These are phyloP conservation scores for Nipponacmea schrenckii DNA, from an alignment of 2,888 invertebrate genomes.

Conservation along the genomic window DNA sequence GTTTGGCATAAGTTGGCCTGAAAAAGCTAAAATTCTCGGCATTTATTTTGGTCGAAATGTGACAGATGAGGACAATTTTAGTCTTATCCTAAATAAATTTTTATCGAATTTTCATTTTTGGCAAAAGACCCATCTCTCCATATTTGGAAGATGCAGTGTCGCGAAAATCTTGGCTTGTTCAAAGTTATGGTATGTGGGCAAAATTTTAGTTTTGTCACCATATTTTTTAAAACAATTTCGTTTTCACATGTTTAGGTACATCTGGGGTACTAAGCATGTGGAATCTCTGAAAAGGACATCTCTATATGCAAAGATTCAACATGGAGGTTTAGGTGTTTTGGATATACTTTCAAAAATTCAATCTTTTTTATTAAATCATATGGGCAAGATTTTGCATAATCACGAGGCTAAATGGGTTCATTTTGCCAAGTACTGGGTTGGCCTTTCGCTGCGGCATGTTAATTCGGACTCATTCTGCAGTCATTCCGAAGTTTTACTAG, in stretches of 20 bases:
- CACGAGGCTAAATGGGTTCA: conserved; percentile 21
- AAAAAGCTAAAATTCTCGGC: conserved; percentile 32
- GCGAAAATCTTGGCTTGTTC: too few species aligned
- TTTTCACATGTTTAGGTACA: conserved; percentile 1
- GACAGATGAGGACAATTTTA: too few species aligned
- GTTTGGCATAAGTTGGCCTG: conserved; percentile 29
- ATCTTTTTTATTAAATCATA: conserved; percentile 18
- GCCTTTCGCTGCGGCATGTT: conserved; percentile 15
- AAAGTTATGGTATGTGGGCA: too few species aligned
- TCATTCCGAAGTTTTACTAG: too few species aligned
- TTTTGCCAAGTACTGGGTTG: conserved; percentile 25
- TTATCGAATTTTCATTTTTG: conserved; percentile 25
- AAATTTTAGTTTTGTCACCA: too few species aligned
- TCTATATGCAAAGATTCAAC: conserved; percentile 19
- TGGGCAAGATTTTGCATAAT: conserved; percentile 21
- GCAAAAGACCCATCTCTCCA: conserved; percentile 2
- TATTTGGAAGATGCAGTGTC: conserved; percentile 1
- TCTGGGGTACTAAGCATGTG: background rate
- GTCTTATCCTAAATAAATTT: too few species aligned
- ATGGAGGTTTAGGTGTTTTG: conserved; percentile 24
- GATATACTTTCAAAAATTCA: conserved; percentile 21
- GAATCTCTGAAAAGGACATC: conserved; percentile 12
- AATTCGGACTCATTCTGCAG: conserved; percentile 24
- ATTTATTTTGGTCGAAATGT: too few species aligned
- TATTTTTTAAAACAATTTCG: too few species aligned